These are phyloP conservation scores for Dione vanillae DNA, from an alignment of 2,888 invertebrate genomes.

Conservation along the genomic window DNA sequence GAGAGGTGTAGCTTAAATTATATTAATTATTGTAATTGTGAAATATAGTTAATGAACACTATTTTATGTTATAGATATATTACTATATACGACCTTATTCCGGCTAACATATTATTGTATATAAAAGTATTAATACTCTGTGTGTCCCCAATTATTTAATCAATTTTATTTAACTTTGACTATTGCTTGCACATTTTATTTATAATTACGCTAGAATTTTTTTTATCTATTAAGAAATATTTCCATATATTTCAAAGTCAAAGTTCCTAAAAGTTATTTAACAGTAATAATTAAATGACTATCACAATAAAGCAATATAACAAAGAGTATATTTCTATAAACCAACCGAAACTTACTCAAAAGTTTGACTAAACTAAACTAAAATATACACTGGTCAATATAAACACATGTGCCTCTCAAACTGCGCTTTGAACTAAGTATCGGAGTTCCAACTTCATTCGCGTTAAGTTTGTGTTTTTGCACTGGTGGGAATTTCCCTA, in stretches of 20 bases:
- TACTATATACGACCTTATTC: neutral
- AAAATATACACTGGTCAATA: conserved; percentile 15
- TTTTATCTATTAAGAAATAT: too few relatives aligned
- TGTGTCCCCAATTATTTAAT: too few relatives aligned
- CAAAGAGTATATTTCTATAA: neutral
- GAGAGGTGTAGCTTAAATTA: neutral
- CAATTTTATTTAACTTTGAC: too few relatives aligned
- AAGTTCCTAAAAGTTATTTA: too few relatives aligned
- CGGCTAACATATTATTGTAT: neutral
- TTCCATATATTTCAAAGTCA: too few relatives aligned
- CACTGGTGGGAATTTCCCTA: conserved; percentile 33
- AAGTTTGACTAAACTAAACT: neutral
- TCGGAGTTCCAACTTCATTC: conserved; percentile 24
- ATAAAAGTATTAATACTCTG: too few relatives aligned
- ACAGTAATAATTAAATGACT: too few relatives aligned
- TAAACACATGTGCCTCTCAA: conserved; percentile 19
- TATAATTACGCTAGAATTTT: too few relatives aligned
- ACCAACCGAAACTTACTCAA: neutral
- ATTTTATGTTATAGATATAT: too few relatives aligned
- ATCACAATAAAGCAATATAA: too few relatives aligned
- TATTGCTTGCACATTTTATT: too few relatives aligned
- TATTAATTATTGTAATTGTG: neutral
- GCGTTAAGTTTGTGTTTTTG: conserved; percentile 30
- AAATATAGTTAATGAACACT: neutral
- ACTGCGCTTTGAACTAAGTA: conserved; percentile 20